Base-by-base conservation (phyloP, 2,797 vertebrate genomes). In the Tarsius wallacei region DNA sequence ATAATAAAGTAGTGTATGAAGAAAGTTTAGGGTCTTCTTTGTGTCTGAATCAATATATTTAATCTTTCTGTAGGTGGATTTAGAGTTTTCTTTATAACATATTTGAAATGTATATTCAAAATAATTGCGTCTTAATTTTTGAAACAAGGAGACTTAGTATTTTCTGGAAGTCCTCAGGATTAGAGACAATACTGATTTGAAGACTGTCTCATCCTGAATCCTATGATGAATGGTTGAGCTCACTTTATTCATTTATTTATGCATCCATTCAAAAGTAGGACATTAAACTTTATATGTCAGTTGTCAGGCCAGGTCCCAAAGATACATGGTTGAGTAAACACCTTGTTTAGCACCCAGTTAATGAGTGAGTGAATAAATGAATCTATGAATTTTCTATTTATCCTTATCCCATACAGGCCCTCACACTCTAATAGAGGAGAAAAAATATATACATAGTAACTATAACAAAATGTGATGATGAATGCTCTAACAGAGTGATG, bases 231-330 rank as follows among this genome's bases (percentile, higher is more conserved):
- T 86, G 87, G 31, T 26, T 86, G 53, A 96, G 87, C 61, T 96
- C 3, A 90, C 31, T 21, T 87, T 93, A 68, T 81, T 95, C 28
- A 87, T 87, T 96, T 85, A 94, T 91, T 97, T n/a, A 87, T 92
- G n/a, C 15, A 86, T 92, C 15, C 42, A 87, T 90, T 96, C 59
- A 90, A 93, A 95, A 94, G 15, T 19, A 42, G 22, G 61, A 19
- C 28, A 71, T 2, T 88, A 36, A 97, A 87, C 73, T 93, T 86
- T 87, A 57, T 89, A 94, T 90, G 71, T 95, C 87, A 77, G 55
- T 87, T 86, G 51, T 33, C 87, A 89, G n/a, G 42, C 31, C 42
- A 80, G 24, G 7, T n/a, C 90, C 28, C 24, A 87, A 93, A 94
- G 31, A 80, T 81, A 90, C 12, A 64, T 59, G n/a, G 63, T 71